Conservation (phyloP, 2,113 vertebrate genomes). For the Oryzias celebensis region DNA sequence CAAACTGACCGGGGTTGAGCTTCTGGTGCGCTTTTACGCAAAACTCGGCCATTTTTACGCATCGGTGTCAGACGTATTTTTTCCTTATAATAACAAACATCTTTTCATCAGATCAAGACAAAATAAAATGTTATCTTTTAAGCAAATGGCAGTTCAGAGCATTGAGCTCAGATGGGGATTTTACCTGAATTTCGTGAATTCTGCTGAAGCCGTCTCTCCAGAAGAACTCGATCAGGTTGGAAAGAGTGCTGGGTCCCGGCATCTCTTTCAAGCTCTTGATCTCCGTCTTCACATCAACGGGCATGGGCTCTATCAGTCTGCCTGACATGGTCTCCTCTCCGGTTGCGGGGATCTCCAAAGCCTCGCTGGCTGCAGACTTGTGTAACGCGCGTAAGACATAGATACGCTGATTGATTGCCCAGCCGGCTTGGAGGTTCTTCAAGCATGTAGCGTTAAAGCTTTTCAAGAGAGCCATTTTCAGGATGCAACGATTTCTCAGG, state of each 20-base stretch:
- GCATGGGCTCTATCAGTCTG: constrained; percentile 16
- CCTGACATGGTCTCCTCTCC: constrained; percentile 36
- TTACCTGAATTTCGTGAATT: constrained; percentile 93
- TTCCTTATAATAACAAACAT: background rate
- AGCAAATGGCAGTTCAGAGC: background rate
- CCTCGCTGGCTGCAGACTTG: constrained; percentile 66
- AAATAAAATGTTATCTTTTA: background rate
- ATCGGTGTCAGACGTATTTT: constrained; percentile 6
- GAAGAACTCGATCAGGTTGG: constrained; percentile 88
- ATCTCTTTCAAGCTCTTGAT: constrained; percentile 83
- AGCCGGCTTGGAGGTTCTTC: constrained; percentile 43
- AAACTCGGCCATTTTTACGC: constrained; percentile 37
- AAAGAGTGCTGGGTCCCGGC: constrained; percentile 84
- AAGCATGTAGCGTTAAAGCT: constrained; percentile 45
- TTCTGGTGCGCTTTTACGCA: constrained; percentile 51
- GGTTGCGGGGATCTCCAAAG: constrained; percentile 51
- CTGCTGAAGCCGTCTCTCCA: constrained; percentile 87
- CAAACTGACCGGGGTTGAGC: background rate
- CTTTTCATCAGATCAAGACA: background rate
- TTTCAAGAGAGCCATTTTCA: constrained; percentile 74
- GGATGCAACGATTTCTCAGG: background rate
- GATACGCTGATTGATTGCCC: constrained; percentile 38
- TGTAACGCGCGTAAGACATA: constrained; percentile 64
- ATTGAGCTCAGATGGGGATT: background rate
- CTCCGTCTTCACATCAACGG: constrained; percentile 14